phyloP scores from a whole-genome alignment of 2,113 vertebrate genomes.

The Nothoprocta pentlandii region DNA sequence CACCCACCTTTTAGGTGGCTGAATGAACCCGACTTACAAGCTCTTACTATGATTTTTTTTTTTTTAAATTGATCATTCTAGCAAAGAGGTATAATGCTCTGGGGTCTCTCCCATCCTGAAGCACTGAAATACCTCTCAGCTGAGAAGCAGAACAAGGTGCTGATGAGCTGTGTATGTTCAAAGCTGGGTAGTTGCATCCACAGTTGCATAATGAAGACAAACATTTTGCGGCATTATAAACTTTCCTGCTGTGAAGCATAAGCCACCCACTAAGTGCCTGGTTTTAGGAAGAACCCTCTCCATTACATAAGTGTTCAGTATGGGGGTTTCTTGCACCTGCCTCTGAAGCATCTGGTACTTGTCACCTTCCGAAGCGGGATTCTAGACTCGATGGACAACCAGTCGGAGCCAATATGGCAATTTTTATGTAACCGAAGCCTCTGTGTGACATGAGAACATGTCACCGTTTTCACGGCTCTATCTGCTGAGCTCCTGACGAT shows the following conservation, averaged over 20 bases:
- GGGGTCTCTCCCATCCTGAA: background rate
- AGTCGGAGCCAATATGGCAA: constrained; percentile 49
- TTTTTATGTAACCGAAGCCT: constrained; percentile 54
- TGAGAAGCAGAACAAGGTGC: constrained; percentile 39
- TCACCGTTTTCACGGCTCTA: background rate
- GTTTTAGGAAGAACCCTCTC: constrained; percentile 74
- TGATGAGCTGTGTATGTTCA: constrained; percentile 55
- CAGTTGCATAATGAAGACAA: constrained; percentile 52
- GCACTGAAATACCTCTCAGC: constrained; percentile 22
- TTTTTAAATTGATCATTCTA: background rate
- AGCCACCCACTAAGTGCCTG: constrained; percentile 71
- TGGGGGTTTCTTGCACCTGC: constrained; percentile 75
- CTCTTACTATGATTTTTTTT: background rate
- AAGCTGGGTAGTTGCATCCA: constrained; percentile 63
- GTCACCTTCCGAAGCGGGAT: constrained; percentile 70
- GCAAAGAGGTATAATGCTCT: background rate
- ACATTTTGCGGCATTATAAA: constrained; percentile 67
- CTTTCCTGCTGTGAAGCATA: constrained; percentile 68
- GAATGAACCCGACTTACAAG: background rate
- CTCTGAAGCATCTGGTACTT: constrained; percentile 77
- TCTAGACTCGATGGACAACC: constrained; percentile 53
- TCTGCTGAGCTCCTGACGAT: background rate
- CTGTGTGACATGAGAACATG: background rate
- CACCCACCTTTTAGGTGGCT: background rate
- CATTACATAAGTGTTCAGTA: constrained; percentile 73